Conservation (phyloP, 1,140 invertebrate genomes). For the Drosophila ogumai region DNA sequence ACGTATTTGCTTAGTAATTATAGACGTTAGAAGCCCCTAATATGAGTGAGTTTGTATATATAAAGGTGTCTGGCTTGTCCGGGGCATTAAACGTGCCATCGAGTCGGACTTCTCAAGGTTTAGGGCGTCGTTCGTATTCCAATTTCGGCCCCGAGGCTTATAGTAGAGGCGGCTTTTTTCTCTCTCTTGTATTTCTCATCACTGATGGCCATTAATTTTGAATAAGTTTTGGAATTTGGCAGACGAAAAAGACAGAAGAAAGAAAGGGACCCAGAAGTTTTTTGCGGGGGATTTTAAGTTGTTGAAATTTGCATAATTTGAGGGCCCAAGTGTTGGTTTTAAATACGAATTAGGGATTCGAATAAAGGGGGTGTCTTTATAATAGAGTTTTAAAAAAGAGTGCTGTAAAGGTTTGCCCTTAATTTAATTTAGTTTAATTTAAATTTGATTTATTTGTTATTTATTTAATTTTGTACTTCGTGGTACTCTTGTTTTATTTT, state of each 20-base stretch:
- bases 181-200: constrained; percentile 19
- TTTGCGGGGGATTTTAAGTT: constrained; percentile 44
- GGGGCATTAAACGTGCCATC: constrained; percentile 72
- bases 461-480: background rate
- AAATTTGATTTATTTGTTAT: background rate
- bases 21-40: constrained; percentile 65
- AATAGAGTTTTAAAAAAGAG: constrained; percentile 7
- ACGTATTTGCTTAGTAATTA: constrained; percentile 68
- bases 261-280: constrained; percentile 21
- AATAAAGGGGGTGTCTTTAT: background rate
- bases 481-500: background rate
- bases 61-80: constrained; percentile 53
- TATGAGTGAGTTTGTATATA: background rate
- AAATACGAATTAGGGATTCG: constrained; percentile 13
- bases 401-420: background rate
- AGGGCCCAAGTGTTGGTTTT: constrained; percentile 38
- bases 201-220: constrained; percentile 53
- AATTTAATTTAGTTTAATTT: background rate
- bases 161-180: constrained; percentile 22
- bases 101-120: constrained; percentile 60
- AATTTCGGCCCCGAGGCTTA: constrained; percentile 49
- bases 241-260: constrained; percentile 1
- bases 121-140: constrained; percentile 58
- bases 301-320: constrained; percentile 62
- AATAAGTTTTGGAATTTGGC: constrained; percentile 39